Conservation (phyloP, 2,797 vertebrate genomes). For the Macropodus opercularis region DNA sequence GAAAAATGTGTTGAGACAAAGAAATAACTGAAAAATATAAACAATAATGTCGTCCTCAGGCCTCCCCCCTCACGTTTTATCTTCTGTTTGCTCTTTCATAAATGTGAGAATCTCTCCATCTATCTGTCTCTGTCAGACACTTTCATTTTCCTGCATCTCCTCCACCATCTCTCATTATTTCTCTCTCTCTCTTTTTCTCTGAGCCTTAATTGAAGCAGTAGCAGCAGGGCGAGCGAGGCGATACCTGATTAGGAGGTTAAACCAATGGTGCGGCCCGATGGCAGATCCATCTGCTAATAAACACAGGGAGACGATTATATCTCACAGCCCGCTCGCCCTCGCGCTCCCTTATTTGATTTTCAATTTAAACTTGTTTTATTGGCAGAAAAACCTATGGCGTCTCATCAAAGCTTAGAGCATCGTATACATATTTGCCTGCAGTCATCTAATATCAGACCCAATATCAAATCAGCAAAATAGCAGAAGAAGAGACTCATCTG, state of each 20-base stretch:
- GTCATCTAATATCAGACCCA: constrained; percentile 9
- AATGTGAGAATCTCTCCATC: constrained; percentile 49
- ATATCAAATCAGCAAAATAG: constrained; percentile 29
- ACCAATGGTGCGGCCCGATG: constrained; percentile 64
- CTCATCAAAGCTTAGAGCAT: constrained; percentile 32
- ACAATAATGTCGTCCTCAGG: constrained; percentile 34
- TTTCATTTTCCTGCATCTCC: constrained; percentile 66
- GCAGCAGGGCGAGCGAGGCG: constrained; percentile 48
- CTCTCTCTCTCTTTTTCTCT: constrained; percentile 31
- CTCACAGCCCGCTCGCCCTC: constrained; percentile 10
- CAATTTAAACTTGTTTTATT: constrained; percentile 40
- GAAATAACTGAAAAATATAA: constrained; percentile 44
- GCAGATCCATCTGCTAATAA: constrained; percentile 80
- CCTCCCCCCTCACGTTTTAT: constrained; percentile 19
- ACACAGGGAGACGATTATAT: constrained; percentile 70
- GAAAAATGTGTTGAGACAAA: constrained; percentile 31
- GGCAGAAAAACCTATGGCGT: constrained; percentile 24
- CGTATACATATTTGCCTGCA: constrained; percentile 14
- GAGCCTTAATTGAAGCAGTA: constrained; percentile 68
- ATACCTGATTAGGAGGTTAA: constrained; percentile 77
- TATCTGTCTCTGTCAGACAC: constrained; percentile 59
- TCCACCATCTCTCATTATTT: constrained; percentile 64
- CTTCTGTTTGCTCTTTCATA: constrained; percentile 46
- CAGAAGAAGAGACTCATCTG: constrained; percentile 19
- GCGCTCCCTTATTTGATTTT: constrained; percentile 49